Conservation (phyloP, 2,888 invertebrate genomes). For the Chouioia cunea region DNA sequence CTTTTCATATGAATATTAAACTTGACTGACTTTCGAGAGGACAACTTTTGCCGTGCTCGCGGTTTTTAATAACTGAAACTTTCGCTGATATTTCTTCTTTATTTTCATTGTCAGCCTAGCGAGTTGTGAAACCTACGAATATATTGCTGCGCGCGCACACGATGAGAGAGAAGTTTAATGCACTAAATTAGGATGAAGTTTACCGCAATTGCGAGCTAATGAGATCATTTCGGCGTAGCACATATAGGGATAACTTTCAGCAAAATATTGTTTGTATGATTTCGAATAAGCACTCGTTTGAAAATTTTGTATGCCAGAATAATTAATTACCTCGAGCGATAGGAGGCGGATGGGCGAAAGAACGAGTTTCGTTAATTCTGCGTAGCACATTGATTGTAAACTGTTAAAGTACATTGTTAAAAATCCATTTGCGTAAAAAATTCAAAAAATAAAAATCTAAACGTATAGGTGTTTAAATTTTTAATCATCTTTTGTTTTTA, state of each 20-base stretch:
- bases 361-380: slow-evolving; percentile 37
- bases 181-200: slow-evolving; percentile 15
- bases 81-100: background rate
- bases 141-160: too few species aligned
- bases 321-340: slow-evolving; percentile 31
- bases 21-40: background rate
- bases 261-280: too few species aligned
- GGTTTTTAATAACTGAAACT: background rate
- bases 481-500: too few species aligned
- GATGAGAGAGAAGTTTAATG: slow-evolving; percentile 19
- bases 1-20: slow-evolving; percentile 32
- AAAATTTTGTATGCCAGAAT: slow-evolving; percentile 34
- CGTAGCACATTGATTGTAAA: slow-evolving; percentile 28
- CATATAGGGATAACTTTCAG: too few species aligned
- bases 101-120: slow-evolving; percentile 9
- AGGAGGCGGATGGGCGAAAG: background rate
- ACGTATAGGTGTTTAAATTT: too few species aligned
- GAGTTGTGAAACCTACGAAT: too few species aligned
- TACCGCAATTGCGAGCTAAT: slow-evolving; percentile 18
- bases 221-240: slow-evolving; percentile 12
- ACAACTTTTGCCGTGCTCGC: background rate
- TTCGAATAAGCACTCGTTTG: too few species aligned
- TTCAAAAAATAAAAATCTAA: too few species aligned
- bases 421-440: too few species aligned
- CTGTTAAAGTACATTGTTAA: slow-evolving; percentile 13